Evolutionary conservation across 2,113 vertebrate species (phyloP).

Genomic region (Seriola aureovittata): DNA sequence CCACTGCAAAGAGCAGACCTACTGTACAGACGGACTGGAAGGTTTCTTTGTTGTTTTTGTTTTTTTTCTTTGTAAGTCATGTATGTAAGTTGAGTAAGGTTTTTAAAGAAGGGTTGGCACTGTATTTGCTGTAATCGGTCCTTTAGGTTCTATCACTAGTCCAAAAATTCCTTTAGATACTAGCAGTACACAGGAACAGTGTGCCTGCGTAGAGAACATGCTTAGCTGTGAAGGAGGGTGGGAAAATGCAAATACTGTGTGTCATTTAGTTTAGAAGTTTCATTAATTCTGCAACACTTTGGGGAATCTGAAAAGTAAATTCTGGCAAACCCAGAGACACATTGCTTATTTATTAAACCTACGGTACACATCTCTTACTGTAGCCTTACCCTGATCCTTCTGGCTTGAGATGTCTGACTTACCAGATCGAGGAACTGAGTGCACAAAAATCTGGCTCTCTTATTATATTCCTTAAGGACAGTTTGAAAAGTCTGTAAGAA

Average conservation of each 20-base stretch:
- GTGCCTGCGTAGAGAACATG: conserved; percentile 50
- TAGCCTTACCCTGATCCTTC: conserved; percentile 36
- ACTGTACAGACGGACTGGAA: conserved; percentile 66
- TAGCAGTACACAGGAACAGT: conserved; percentile 30
- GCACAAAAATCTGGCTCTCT: conserved; percentile 16
- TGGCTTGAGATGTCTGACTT: conserved; percentile 34
- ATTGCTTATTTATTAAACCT: conserved; percentile 10
- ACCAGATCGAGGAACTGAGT: conserved; percentile 17
- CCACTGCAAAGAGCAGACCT: conserved; percentile 53
- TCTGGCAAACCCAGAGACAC: conserved; percentile 9
- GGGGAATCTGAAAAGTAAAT: conserved; percentile 25
- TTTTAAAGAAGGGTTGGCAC: conserved; percentile 18
- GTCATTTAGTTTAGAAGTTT: conserved; percentile 17
- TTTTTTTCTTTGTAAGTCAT: conserved; percentile 15
- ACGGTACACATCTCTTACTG: conserved; percentile 19
- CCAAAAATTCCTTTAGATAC: conserved; percentile 4
- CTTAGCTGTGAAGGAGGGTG: conserved; percentile 31
- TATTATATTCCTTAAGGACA: conserved; percentile 1
- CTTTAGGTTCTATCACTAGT: conserved; percentile 8
- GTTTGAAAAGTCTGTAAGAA: conserved; percentile 42
- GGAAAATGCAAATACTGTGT: conserved; percentile 41
- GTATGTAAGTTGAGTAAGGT: conserved; percentile 19
- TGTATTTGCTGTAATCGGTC: conserved; percentile 52
- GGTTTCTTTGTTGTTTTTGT: conserved; percentile 2
- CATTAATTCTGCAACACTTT: background rate